phyloP scores from a whole-genome alignment of 2,113 vertebrate species.

The Elgaria multicarinata region DNA sequence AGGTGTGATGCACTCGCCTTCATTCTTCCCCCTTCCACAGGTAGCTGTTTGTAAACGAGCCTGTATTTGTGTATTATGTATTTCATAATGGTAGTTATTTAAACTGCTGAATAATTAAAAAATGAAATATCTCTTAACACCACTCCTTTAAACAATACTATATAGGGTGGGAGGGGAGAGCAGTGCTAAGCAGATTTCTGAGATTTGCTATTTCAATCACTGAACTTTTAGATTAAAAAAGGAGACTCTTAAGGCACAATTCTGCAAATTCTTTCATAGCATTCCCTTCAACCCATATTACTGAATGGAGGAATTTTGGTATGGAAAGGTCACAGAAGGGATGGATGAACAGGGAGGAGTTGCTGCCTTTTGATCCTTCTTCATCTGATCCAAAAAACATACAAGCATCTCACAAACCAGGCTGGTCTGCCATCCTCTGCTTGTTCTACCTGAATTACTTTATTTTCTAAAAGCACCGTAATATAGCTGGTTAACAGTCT shows the following conservation, averaged over 20 bases:
- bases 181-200: not conserved
- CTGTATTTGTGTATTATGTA: not conserved
- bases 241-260: not conserved
- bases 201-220: not conserved
- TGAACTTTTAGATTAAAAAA: not conserved
- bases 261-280: not conserved
- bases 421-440: not conserved
- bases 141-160: not conserved
- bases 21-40: not conserved
- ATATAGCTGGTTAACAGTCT: not conserved
- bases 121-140: not conserved
- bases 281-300: not conserved
- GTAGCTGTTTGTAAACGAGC: not conserved
- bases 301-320: not conserved
- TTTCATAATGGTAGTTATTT: not conserved
- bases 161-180: not conserved
- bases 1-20: not conserved
- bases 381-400: not conserved
- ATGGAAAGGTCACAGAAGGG: not conserved
- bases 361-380: not conserved
- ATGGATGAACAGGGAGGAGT: not conserved
- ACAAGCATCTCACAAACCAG: not conserved
- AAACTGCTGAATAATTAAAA: not conserved
- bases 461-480: not conserved
- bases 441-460: not conserved